A percentile compares a stretch with the other conserved stretches of the same genome.
phyloP scores from a whole-genome alignment of 2,797 vertebrate species.

The Esox masquinongy region DNA sequence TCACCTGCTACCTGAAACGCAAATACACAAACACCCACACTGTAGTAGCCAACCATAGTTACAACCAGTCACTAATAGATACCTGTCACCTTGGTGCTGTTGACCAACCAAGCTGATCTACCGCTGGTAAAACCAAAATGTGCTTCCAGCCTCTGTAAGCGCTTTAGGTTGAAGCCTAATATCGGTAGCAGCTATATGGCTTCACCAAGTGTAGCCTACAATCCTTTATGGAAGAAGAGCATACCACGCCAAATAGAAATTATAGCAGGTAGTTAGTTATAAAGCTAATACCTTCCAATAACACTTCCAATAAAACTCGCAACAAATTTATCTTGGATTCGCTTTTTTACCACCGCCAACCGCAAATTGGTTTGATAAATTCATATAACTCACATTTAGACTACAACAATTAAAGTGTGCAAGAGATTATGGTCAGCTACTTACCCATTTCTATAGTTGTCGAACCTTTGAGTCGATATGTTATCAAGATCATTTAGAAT shows the following conservation, averaged over 20 bases:
- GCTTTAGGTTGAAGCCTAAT: neutral
- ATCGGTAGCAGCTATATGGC: neutral
- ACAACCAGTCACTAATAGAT: neutral
- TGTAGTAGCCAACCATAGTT: neutral
- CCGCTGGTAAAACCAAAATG: neutral
- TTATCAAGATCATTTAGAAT: conserved; percentile 77
- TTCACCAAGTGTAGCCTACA: neutral
- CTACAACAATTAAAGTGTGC: conserved; percentile 65
- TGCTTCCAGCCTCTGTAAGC: neutral
- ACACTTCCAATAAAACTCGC: neutral
- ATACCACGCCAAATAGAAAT: neutral
- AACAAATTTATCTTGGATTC: neutral
- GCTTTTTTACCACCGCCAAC: neutral
- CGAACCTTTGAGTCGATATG: conserved; percentile 68
- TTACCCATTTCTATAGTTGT: conserved; percentile 82
- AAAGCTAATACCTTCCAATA: neutral
- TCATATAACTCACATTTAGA: conserved; percentile 5
- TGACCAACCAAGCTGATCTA: neutral
- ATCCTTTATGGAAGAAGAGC: neutral
- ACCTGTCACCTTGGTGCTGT: neutral
- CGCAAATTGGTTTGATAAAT: neutral
- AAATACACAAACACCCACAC: neutral
- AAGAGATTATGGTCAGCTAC: conserved; percentile 56
- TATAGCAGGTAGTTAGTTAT: neutral
- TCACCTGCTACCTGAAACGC: too few species aligned